A percentile compares a stretch with the other conserved stretches of the same genome.
phyloP scores from a whole-genome alignment of 2,797 vertebrate species.

The Anomalospiza imberbis region DNA sequence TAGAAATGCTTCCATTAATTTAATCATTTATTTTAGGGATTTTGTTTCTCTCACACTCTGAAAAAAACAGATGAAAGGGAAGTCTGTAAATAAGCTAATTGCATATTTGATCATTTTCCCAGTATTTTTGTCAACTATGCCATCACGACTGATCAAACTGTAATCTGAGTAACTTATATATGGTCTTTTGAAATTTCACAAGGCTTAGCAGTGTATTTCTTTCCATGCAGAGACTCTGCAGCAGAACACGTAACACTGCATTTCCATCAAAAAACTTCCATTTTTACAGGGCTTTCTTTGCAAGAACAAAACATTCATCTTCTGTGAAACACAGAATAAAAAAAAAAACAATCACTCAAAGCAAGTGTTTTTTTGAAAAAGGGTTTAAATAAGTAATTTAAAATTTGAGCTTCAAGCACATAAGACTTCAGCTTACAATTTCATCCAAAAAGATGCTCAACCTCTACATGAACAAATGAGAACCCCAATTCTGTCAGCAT shows the following conservation, averaged over 20 bases:
- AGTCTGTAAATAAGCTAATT: not conserved
- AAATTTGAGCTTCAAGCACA: not conserved
- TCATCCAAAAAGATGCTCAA: not conserved
- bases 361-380: not conserved
- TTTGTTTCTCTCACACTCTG: not conserved
- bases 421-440: not conserved
- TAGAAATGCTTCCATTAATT: not conserved
- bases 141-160: not conserved
- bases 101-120: not conserved
- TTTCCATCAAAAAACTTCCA: not conserved
- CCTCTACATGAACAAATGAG: not conserved
- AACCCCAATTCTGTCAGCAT: not conserved
- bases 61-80: not conserved
- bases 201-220: not conserved
- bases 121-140: not conserved
- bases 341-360: not conserved
- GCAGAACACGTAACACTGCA: not conserved
- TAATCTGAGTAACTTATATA: not conserved
- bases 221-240: not conserved
- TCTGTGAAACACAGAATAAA: not conserved
- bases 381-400: not conserved
- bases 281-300: not conserved
- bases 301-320: not conserved
- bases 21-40: not conserved
- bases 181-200: not conserved